Evolutionary conservation across 2,113 vertebrate genomes (phyloP), one percentile per base, ranked within the genome.

Genomic region (Gopherus flavomarginatus): DNA sequence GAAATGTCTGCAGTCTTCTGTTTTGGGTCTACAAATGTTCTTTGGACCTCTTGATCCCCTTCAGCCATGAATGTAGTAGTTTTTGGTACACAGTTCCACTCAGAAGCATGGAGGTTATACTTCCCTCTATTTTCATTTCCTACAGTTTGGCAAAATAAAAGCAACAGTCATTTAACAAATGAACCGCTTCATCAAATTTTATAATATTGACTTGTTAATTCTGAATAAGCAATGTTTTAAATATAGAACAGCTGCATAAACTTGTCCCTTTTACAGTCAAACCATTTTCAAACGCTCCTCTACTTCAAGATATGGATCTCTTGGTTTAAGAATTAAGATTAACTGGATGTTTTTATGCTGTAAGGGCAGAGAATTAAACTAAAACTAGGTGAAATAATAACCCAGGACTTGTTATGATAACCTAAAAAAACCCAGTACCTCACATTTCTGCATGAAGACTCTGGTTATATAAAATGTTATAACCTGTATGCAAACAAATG

Each of bases 71-170:
- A 99, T 14, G 99, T 99, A 22, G 99, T 98, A 95, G 99, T 98
- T 97, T 99, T 99, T 79, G 99, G 97, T 97, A 98, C 92, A 93
- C 98, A 98, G 0, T 98, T 99, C 98, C 99, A 99, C 86, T 99
- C 99, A 44, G 99, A 98, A 82, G 98, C 98, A 96, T 99, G 99
- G 95, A 98, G 98, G 95, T 98, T 99, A 97, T 98, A 98, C 95
- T 99, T 99, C 72, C 97, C 97, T 97, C 98, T 98, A 12, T 96
- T 98, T 94, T 99, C 98, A 85, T 97, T 96, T 96, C 99, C 99
- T 99, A 96, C 81, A 97, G 97, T 96, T 91, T 1, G 8, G 35
- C 83, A 85, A 95, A 95, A 97, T 87, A 97, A 93, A 96, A 93
- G 8, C 31, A 93, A 86, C 17, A 62, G 38, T 77, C 69, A 53